Evolutionary conservation across 1,140 invertebrate genomes (phyloP).

Genomic region (Heliconius hermathena): DNA sequence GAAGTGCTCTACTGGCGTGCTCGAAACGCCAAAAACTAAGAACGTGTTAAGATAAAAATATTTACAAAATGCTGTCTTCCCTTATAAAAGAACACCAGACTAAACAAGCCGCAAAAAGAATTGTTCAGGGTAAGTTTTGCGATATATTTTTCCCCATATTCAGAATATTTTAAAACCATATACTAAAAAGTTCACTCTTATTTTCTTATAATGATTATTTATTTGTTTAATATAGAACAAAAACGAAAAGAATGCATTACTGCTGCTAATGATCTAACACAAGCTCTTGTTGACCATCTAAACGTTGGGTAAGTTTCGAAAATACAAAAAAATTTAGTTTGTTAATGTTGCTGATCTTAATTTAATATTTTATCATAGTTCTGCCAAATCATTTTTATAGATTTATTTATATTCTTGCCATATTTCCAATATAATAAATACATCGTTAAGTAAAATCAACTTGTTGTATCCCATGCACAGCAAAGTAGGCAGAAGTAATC

Average conservation of each 20-base stretch:
- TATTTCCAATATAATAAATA: too few relatives aligned
- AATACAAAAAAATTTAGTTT: constrained; percentile 4
- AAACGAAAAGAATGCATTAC: constrained; percentile 96
- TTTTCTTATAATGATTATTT: neutral
- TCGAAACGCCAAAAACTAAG: too few relatives aligned
- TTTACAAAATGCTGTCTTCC: constrained; percentile 65
- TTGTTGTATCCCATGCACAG: too few relatives aligned
- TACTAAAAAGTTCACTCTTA: too few relatives aligned
- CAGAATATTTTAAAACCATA: neutral
- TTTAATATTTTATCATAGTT: too few relatives aligned
- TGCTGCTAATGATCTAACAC: constrained; percentile 95
- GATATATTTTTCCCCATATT: neutral
- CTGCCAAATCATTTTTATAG: too few relatives aligned
- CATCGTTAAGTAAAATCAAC: too few relatives aligned
- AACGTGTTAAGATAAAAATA: neutral
- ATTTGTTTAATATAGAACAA: constrained; percentile 86
- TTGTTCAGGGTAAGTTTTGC: constrained; percentile 61
- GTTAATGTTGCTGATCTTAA: neutral
- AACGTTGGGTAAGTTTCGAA: constrained; percentile 93
- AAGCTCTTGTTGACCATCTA: constrained; percentile 97
- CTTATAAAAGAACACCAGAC: constrained; percentile 74
- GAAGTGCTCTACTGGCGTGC: too few relatives aligned
- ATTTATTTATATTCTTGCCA: too few relatives aligned
- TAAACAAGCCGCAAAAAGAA: constrained; percentile 71
- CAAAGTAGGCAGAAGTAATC: too few relatives aligned